A percentile compares a stretch with the other conserved stretches of the same genome.
Conservation (phyloP, 2,113 vertebrate species). For the Lanius ludovicianus region DNA sequence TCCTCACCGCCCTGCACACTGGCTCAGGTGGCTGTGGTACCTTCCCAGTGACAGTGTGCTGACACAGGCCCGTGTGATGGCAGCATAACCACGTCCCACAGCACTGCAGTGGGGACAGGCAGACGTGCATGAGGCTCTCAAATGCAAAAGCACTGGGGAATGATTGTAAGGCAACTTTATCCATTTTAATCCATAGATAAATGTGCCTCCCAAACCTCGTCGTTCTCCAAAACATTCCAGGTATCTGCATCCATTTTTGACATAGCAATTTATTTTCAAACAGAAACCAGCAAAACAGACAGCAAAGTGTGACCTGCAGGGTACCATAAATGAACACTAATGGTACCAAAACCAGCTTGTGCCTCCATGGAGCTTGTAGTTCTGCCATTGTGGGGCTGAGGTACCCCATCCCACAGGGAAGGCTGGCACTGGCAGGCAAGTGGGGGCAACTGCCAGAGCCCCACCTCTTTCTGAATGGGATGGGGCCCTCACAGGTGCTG, state of each 20-base stretch:
- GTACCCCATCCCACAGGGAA: background rate
- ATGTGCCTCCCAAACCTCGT: background rate
- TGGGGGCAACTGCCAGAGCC: fast-evolving
- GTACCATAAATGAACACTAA: background rate
- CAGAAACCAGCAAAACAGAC: background rate
- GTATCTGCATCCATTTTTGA: background rate
- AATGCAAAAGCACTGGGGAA: background rate
- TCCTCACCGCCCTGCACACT: fast-evolving
- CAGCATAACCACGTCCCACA: fast-evolving
- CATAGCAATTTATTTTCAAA: background rate
- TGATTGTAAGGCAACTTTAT: background rate
- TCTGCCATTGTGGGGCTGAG: fast-evolving
- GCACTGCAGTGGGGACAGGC: background rate
- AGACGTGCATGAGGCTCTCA: background rate
- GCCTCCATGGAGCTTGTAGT: fast-evolving
- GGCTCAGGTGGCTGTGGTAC: background rate
- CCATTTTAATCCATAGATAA: background rate
- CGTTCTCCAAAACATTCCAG: background rate
- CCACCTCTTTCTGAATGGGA: background rate
- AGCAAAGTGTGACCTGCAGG: background rate
- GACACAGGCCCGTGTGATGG: background rate
- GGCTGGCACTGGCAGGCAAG: background rate
- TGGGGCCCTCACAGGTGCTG: fast-evolving
- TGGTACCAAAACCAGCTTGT: background rate
- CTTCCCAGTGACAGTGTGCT: fast-evolving